Evolutionary conservation across 2,797 vertebrate genomes (phyloP), one percentile per base, ranked within the genome.

Genomic region (Sus cebifrons): DNA sequence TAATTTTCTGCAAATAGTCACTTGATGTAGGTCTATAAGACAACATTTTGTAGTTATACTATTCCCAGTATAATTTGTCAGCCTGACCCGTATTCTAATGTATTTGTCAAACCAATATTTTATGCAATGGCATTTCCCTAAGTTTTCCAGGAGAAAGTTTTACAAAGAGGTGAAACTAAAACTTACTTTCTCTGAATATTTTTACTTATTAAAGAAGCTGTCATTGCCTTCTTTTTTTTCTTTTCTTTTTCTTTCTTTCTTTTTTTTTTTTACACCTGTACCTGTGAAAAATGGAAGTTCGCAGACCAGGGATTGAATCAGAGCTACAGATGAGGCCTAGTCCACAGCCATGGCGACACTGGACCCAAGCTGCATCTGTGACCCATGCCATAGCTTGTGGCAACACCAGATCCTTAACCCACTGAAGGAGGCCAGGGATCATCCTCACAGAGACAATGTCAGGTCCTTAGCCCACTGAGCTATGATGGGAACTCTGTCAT

Each of bases 61-160:
- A 93, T 97, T 96, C 95, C 67, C 83, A 96, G 75, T 82, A 91
- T 89, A 96, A 97, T 96, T 96, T 93, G 96, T 97, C 93, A 96
- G 32, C 75, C 67, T 96, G 96, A 96, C 93, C 95, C 93, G 97
- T 87, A 95, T 91, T 96, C 62, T 95, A 65, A 91, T 60, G 27
- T 82, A 68, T 96, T 93, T 95, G 86, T 93, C 91, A 97, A 97
- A 89, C 81, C 40, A 89, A 60, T 92, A 91, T 93, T 96, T 97
- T 96, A 89, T 93, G 15, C 36, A 89, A 62, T 92, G 83, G 86
- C 70, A 91, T 83, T 86, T 32, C 32, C 5, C 20, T 79, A 89
- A 95, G 77, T 78, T 91, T 95, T 96, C 70, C 15, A 10, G 40
- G 84, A 93, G 70, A 88, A 94, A 88, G 67, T 98, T 96, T 90